Base-by-base conservation (phyloP, 2,113 vertebrate species). In the human (Homo sapiens) region DNA sequence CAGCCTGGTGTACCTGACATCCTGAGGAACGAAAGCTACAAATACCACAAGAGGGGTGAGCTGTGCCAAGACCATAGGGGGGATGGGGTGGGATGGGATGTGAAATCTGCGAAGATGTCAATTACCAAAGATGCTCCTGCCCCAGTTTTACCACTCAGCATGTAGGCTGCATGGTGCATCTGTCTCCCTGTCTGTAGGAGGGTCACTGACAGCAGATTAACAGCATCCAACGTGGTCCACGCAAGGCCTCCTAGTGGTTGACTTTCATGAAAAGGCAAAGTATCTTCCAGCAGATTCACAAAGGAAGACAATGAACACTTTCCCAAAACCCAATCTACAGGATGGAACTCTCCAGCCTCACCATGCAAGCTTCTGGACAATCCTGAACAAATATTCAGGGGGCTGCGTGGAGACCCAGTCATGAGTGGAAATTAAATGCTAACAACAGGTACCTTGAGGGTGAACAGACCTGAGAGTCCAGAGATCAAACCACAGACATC, bases 101-200 rank as follows among this genome's bases (percentile, higher is more conserved):
- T 12, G 88, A 72, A 75, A 73, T 40, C 78, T 48, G 1, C 66
- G 45, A 86, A n/a, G 83, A 8, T 6, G 59, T 72, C 79, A 38
- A 73, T 78, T 45, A 59, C n/a, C 55, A 23, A 81, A 86, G 90
- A 61, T 1, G 0, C 72, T 73, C 72, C 43, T 81, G 70, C 57
- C 38, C n/a, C 72, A 43, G 57, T 10, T 11, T 61, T 27, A 40
- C 43, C 45, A 48, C 48, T 72, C 61, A 22, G 90, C 93, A 73
- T 0, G 18, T 70, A 25, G 68, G 45, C 27, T 3, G 6, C 0
- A 0, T 10, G 8, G 2, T 3, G 8, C 20, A 45, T 40, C 64
- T 2, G 3, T 75, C 90, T 43, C 52, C 2, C 6, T 0, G 25
- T 83, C 48, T n/a, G 18, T 45, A 93, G 78, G 35, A 25, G 78